Conservation (phyloP, 2,797 vertebrate genomes). For the Aeoliscus strigatus region DNA sequence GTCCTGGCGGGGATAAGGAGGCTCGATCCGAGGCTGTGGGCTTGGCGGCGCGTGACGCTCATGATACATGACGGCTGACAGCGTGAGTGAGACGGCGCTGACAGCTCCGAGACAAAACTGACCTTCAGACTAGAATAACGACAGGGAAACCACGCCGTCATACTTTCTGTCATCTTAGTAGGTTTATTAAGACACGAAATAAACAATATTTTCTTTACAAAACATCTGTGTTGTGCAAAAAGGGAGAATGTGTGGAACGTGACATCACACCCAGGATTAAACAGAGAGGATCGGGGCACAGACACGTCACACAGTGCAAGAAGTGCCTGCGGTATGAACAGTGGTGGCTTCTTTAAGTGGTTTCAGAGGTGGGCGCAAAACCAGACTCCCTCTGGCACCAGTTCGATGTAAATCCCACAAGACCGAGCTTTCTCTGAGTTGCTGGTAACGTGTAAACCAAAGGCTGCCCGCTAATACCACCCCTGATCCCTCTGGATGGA, state of each 20-base stretch:
- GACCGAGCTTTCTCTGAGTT: conserved; percentile 25
- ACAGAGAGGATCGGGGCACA: conserved; percentile 45
- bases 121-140: conserved; percentile 20
- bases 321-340: conserved; percentile 39
- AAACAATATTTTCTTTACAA: conserved; percentile 66
- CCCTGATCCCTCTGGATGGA: conserved; percentile 17
- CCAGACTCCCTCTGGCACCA: conserved; percentile 28
- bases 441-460: conserved; percentile 38
- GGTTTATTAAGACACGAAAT: conserved; percentile 71
- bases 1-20: conserved; percentile 36
- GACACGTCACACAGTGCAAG: conserved; percentile 45
- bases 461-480: conserved; percentile 13
- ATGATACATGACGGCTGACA: conserved; percentile 40
- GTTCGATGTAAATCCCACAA: conserved; percentile 23
- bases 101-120: conserved; percentile 18
- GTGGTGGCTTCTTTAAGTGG: conserved; percentile 29
- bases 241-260: conserved; percentile 51
- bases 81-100: conserved; percentile 30
- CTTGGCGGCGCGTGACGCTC: conserved; percentile 25
- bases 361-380: conserved; percentile 26
- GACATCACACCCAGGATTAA: conserved; percentile 56
- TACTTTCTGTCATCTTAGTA: conserved; percentile 70
- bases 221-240: conserved; percentile 74
- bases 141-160: conserved; percentile 40
- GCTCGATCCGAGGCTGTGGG: conserved; percentile 15